Percentiles rank a stretch among this genome's conserved stretches.
phyloP scores from a whole-genome alignment of 2,113 vertebrate genomes.

The Podilymbus podiceps region DNA sequence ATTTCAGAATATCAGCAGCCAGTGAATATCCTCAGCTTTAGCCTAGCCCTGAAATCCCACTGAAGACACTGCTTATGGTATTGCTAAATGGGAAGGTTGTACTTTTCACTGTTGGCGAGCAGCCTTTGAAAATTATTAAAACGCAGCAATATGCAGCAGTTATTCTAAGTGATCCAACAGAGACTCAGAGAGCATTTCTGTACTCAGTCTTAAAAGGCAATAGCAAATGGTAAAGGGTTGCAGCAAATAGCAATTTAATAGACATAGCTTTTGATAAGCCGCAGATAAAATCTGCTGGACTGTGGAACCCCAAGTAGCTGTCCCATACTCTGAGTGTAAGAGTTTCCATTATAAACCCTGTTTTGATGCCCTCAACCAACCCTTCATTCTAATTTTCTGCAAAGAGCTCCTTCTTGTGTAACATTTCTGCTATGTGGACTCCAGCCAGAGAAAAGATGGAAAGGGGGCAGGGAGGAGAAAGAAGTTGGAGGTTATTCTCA shows the following conservation, averaged over 20 bases:
- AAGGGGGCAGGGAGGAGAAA: neutral
- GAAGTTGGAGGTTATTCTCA: neutral
- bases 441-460: slow-evolving; percentile 25
- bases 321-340: neutral
- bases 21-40: neutral
- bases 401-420: slow-evolving; percentile 45
- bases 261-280: neutral
- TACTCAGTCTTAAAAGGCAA: neutral
- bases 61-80: neutral
- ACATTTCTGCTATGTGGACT: slow-evolving; percentile 51
- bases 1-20: neutral
- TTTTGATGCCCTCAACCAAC: slow-evolving; percentile 48
- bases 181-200: slow-evolving; percentile 16
- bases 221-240: slow-evolving; percentile 34
- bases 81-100: slow-evolving; percentile 16
- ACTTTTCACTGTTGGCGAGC: slow-evolving; percentile 13
- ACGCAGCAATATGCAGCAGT: neutral
- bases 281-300: neutral
- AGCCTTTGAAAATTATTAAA: slow-evolving; percentile 51
- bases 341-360: neutral
- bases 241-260: slow-evolving; percentile 13
- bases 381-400: slow-evolving; percentile 1
- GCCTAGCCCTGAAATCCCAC: neutral
- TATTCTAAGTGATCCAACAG: slow-evolving; percentile 28
- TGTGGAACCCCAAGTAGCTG: neutral